phyloP scores from a whole-genome alignment of 2,113 vertebrate species.

The Myiozetetes cayanensis region DNA sequence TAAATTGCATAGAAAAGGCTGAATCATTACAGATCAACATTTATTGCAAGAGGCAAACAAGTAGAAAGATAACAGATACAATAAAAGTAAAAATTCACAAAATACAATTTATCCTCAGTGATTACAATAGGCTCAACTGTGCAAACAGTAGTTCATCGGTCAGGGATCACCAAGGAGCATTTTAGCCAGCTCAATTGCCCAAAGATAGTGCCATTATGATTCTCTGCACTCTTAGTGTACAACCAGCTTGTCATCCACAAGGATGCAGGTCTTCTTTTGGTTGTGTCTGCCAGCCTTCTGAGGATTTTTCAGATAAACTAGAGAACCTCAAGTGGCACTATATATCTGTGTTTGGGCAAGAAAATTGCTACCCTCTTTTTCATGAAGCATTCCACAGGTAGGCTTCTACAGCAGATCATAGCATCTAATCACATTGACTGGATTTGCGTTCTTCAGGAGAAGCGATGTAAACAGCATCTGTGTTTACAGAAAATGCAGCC shows the following conservation, averaged over 20 bases:
- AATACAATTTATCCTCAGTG: background rate
- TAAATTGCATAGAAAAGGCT: background rate
- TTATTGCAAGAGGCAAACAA: background rate
- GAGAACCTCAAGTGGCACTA: background rate
- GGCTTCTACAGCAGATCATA: background rate
- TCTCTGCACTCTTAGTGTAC: rapidly evolving
- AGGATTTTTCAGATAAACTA: background rate
- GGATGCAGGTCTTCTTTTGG: background rate
- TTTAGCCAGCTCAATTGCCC: background rate
- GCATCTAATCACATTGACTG: background rate
- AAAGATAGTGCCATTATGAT: background rate
- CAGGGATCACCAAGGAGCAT: background rate
- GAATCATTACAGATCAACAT: background rate
- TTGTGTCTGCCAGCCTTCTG: background rate
- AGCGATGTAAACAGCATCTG: background rate
- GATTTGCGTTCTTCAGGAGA: background rate
- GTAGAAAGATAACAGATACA: background rate
- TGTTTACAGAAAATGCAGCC: background rate
- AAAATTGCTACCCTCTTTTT: background rate
- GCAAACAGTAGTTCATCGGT: background rate
- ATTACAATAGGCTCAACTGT: background rate
- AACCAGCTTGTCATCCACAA: background rate
- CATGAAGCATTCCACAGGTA: background rate
- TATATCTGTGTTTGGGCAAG: background rate
- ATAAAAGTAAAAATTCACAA: background rate